These are phyloP conservation scores for Sarcophilus harrisii DNA, from an alignment of 2,797 vertebrate genomes.

Conservation along the genomic window DNA sequence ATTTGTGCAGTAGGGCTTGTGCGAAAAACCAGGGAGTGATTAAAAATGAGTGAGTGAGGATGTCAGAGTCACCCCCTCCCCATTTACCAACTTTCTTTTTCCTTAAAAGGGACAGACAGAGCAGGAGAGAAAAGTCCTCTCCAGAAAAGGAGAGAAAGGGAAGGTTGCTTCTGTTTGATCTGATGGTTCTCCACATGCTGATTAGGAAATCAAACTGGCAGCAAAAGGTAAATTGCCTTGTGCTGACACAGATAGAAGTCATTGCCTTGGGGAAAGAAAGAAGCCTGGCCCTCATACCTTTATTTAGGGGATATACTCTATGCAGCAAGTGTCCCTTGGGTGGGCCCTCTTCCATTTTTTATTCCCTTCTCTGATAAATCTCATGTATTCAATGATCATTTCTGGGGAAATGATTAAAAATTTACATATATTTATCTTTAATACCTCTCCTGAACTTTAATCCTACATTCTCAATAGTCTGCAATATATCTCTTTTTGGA, in stretches of 20 bases:
- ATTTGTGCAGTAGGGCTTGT: not conserved
- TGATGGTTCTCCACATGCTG: not conserved
- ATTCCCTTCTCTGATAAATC: not conserved
- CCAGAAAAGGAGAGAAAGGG: too few relatives aligned
- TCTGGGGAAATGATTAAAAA: not conserved
- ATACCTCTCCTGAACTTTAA: not conserved
- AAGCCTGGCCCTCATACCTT: not conserved
- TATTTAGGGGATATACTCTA: not conserved
- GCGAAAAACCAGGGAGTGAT: not conserved
- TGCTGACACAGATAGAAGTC: not conserved
- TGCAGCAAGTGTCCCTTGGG: not conserved
- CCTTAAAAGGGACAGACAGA: not conserved
- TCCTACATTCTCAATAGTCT: not conserved
- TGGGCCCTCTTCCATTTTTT: not conserved
- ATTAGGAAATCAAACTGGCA: not conserved
- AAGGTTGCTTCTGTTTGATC: not conserved
- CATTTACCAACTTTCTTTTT: not conserved
- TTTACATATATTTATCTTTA: not conserved
- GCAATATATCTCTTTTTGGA: not conserved
- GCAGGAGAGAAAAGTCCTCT: not conserved
- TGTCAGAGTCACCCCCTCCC: not conserved
- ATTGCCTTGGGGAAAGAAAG: not conserved
- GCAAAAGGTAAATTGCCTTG: not conserved
- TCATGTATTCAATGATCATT: not conserved
- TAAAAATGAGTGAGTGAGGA: not conserved